Percentiles rank a stretch among this genome's conserved stretches.
Conservation (phyloP, 2,888 invertebrate species). For the Baronia brevicornis region DNA sequence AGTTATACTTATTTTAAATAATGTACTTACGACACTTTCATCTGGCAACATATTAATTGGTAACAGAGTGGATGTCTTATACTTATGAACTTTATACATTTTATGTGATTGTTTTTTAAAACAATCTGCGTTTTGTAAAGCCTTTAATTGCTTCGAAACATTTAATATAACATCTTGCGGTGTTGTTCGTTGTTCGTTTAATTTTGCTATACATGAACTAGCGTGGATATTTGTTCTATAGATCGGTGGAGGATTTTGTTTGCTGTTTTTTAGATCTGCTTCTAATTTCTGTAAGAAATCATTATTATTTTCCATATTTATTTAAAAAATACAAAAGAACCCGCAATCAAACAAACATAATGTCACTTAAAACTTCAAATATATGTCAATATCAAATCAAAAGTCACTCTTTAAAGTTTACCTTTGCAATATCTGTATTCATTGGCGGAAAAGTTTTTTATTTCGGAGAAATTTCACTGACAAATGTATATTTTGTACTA, state of each 20-base stretch:
- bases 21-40: conserved; percentile 16
- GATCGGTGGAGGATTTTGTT: conserved; percentile 24
- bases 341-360: neutral
- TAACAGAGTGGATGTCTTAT: conserved; percentile 30
- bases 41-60: conserved; percentile 34
- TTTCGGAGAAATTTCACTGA: too few relatives aligned
- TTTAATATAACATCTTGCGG: conserved; percentile 40
- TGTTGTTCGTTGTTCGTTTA: conserved; percentile 16
- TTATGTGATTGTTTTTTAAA: conserved; percentile 18
- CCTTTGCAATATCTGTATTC: too few relatives aligned
- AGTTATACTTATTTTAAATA: neutral
- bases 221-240: conserved; percentile 26
- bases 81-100: conserved; percentile 19
- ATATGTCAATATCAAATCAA: conserved; percentile 5
- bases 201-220: conserved; percentile 8
- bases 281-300: conserved; percentile 30
- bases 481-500: too few relatives aligned
- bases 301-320: conserved; percentile 20
- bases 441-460: too few relatives aligned
- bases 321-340: conserved; percentile 1
- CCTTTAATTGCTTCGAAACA: conserved; percentile 45
- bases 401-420: too few relatives aligned
- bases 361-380: too few relatives aligned
- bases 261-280: conserved; percentile 22
- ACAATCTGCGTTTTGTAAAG: conserved; percentile 44